These are phyloP conservation scores for Hemithea aestivaria DNA, from an alignment of 2,888 invertebrate species.

Conservation along the genomic window DNA sequence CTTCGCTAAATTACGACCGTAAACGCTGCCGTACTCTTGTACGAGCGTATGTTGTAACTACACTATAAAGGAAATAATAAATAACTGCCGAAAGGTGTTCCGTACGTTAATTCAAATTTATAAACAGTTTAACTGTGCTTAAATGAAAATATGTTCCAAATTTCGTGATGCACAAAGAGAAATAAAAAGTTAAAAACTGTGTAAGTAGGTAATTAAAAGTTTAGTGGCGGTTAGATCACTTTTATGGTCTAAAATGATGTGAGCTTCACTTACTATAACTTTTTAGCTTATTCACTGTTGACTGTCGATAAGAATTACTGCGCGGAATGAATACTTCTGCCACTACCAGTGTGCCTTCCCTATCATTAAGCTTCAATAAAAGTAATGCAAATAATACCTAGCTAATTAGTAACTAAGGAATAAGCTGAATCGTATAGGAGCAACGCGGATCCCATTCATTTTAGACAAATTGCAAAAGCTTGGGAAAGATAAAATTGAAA, in stretches of 20 bases:
- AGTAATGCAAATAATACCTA: slow-evolving; percentile 17
- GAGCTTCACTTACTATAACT: too few species aligned
- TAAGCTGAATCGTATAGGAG: slow-evolving; percentile 37
- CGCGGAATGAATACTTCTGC: too few species aligned
- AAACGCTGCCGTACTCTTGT: slow-evolving; percentile 39
- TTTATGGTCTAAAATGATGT: too few species aligned
- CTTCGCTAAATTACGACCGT: slow-evolving; percentile 72
- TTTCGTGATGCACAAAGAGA: too few species aligned
- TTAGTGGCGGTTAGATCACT: too few species aligned
- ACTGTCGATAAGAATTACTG: too few species aligned
- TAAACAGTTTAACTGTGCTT: background rate
- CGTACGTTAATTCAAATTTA: slow-evolving; percentile 16
- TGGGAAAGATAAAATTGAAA: slow-evolving; percentile 48
- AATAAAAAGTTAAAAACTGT: too few species aligned
- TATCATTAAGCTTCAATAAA: slow-evolving; percentile 15
- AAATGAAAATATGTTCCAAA: too few species aligned
- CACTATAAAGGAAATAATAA: slow-evolving; percentile 38
- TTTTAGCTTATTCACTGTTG: too few species aligned
- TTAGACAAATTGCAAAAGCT: slow-evolving; percentile 49
- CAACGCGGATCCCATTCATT: slow-evolving; percentile 41
- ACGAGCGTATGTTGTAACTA: slow-evolving; percentile 6
- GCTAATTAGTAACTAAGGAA: slow-evolving; percentile 20
- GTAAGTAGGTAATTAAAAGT: too few species aligned
- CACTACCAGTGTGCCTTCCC: too few species aligned
- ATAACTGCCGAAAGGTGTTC: slow-evolving; percentile 29